These are phyloP conservation scores for Danaus chrysippus DNA, from an alignment of 2,888 invertebrate genomes.

Conservation along the genomic window DNA sequence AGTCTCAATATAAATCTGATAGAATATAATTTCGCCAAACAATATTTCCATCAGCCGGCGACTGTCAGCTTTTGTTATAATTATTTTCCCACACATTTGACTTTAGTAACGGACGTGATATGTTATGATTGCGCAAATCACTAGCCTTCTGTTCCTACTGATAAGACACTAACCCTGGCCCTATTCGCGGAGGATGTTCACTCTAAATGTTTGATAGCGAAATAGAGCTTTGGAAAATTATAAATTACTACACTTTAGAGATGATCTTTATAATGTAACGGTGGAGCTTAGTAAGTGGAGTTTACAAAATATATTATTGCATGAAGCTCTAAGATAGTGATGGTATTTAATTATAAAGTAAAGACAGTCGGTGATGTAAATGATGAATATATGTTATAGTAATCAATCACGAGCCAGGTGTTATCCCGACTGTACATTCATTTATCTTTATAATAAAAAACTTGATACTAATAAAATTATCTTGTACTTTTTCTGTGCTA, in stretches of 20 bases:
- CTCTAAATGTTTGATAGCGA: slow-evolving; percentile 28
- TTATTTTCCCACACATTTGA: slow-evolving; percentile 59
- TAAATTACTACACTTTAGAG: not conserved
- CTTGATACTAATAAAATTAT: slow-evolving; percentile 1
- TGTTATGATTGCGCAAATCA: slow-evolving; percentile 68
- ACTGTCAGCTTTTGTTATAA: no score
- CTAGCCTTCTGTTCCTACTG: slow-evolving; percentile 72
- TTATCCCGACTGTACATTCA: not conserved
- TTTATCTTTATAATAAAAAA: not conserved
- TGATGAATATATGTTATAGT: slow-evolving; percentile 7
- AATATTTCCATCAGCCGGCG: no score
- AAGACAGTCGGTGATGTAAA: not conserved
- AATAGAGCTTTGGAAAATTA: slow-evolving; percentile 16
- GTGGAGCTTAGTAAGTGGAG: not conserved
- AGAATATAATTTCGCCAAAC: no score
- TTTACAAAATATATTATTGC: not conserved
- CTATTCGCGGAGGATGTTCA: slow-evolving; percentile 63
- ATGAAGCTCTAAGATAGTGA: not conserved
- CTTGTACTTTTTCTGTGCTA: not conserved
- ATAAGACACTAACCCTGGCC: slow-evolving; percentile 70
- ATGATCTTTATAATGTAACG: no score
- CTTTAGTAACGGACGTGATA: slow-evolving; percentile 68
- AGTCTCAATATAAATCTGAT: no score
- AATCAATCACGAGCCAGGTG: slow-evolving; percentile 8
- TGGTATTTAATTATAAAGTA: not conserved